Evolutionary conservation across 2,797 vertebrate genomes (phyloP), one percentile per base, ranked within the genome.

Genomic region (Dendrocincla tyrannina): DNA sequence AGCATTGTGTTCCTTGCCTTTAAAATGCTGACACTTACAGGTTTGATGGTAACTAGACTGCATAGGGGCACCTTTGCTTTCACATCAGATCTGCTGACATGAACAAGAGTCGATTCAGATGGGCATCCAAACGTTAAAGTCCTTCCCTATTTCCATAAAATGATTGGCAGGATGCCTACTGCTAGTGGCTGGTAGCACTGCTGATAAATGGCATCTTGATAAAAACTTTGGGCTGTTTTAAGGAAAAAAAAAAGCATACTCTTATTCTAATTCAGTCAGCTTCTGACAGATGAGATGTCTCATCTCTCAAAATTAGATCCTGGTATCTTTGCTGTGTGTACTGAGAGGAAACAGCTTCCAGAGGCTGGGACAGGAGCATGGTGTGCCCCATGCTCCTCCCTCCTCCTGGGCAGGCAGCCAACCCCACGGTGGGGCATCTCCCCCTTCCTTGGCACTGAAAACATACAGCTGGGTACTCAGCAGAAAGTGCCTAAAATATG

Each of bases 1-100:
- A 85, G 88, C 88, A 88, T 85, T 96, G 92, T 91, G 91, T 15
- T 93, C 89, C 89, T 89, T 81, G 96, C 88, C 93, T 96, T 83
- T 59, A 63, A 68, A 97, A 11, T 97, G 97, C 97, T 98, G 91
- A 98, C 92, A 90, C 86, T 92, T 28, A 89, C 47, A 60, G 87
- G 67, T 96, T 94, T 94, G 94, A 95, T 68, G 95, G 96, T 87
- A 97, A 97, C 93, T 90, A 80, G 96, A 70, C 96, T 78, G 89
- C 77, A 22, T 55, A 58, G 93, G 96, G 97, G 96, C 98, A 98
- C 98, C 97, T 98, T 98, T 95, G 97, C 95, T 97, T 95, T 97
- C 96, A 96, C 97, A 97, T 94, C 95, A 96, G 97, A 98, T 97
- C 97, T 98, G 98, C 97, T 97, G 97, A 98, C 97, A 82, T 88